Evolutionary conservation across 1,140 invertebrate genomes (phyloP).

Genomic region (Panagrolaimus sp.): DNA sequence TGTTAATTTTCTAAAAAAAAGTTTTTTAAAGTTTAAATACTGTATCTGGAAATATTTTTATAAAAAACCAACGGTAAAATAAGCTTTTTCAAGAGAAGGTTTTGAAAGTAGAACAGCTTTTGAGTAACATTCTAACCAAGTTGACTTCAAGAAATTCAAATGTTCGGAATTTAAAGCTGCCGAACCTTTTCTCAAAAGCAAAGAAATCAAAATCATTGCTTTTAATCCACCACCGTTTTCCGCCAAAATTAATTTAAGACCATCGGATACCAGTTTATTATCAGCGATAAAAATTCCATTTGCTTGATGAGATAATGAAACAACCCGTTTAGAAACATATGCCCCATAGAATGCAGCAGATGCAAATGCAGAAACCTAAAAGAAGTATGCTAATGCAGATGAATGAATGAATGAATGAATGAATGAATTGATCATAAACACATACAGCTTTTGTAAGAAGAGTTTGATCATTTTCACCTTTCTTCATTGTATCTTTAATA

Average conservation of each 20-base stretch:
- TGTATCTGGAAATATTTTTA: too few species aligned
- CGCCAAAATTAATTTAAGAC: not conserved
- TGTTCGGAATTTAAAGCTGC: not conserved
- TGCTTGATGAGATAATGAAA: not conserved
- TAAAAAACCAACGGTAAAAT: not conserved
- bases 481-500: not conserved
- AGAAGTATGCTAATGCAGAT: not conserved
- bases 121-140: not conserved
- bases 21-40: not conserved
- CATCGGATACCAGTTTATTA: not conserved
- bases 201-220: not conserved
- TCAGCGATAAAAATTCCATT: not conserved
- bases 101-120: not conserved
- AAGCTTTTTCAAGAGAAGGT: not conserved
- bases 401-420: not conserved
- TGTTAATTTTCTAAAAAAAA: not conserved
- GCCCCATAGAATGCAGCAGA: not conserved
- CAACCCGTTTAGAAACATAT: not conserved
- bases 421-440: not conserved
- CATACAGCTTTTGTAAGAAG: conserved; percentile 6
- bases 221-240: conserved; percentile 3
- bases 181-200: conserved; percentile 1
- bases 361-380: conserved; percentile 10
- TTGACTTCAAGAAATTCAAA: not conserved
- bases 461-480: not conserved